Conservation (phyloP, 2,888 invertebrate species). For the Pristionchus japonicus region DNA sequence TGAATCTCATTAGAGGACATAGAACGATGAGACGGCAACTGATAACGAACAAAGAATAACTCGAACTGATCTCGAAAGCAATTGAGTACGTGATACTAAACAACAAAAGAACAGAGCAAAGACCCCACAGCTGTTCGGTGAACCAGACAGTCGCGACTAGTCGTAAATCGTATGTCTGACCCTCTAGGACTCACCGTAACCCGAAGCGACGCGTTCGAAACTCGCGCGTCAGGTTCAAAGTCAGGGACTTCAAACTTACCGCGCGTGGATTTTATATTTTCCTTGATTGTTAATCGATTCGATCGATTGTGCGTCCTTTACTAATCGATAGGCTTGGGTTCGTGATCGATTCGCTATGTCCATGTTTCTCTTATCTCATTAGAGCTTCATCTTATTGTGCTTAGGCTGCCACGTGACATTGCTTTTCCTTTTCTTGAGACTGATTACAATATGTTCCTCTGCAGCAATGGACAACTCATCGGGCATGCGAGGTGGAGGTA, state of each 20-base stretch:
- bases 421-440: not conserved
- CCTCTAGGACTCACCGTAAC: not conserved
- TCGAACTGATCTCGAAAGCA: not conserved
- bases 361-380: not conserved
- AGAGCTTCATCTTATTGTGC: not conserved
- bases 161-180: not conserved
- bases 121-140: slow-evolving; percentile 10
- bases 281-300: not conserved
- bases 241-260: not conserved
- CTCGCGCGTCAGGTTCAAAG: not conserved
- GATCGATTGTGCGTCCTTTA: not conserved
- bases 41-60: not conserved
- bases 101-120: slow-evolving; percentile 12
- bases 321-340: not conserved
- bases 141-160: not conserved
- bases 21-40: not conserved
- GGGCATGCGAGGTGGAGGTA: slow-evolving; percentile 7
- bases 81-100: not conserved
- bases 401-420: not conserved
- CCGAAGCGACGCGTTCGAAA: too few species aligned
- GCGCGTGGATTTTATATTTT: slow-evolving; percentile 6
- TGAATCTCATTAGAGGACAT: not conserved
- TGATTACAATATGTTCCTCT: not conserved
- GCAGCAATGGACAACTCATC: slow-evolving; percentile 31
- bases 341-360: not conserved